A percentile compares a stretch with the other conserved stretches of the same genome.
These are phyloP conservation scores for Anolis sagrei DNA, from an alignment of 2,113 vertebrate genomes.

Conservation along the genomic window DNA sequence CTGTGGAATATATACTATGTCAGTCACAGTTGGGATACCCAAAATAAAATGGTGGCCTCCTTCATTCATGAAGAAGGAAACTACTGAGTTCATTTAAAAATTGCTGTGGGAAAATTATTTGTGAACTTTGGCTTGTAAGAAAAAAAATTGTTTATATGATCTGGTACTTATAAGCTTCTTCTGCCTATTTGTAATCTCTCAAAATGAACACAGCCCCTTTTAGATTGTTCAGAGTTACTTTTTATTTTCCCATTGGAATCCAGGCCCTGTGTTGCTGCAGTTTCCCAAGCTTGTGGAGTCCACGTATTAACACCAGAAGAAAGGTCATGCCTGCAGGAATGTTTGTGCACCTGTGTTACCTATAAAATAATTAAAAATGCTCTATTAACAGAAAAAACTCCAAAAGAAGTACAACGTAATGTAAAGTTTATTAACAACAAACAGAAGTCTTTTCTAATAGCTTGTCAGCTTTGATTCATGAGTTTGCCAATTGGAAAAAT, in stretches of 20 bases:
- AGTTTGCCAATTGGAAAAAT: neutral
- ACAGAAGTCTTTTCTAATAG: neutral
- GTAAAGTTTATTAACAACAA: neutral
- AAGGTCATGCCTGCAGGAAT: neutral
- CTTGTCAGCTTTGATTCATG: neutral
- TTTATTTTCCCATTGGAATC: conserved; percentile 20
- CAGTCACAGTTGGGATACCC: neutral
- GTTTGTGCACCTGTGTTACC: neutral
- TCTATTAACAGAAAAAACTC: too few relatives aligned
- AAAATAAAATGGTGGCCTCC: neutral
- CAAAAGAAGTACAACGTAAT: neutral
- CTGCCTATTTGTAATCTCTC: conserved; percentile 22
- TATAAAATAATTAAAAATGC: neutral
- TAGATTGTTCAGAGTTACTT: conserved; percentile 10
- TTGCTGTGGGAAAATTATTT: conserved; percentile 18
- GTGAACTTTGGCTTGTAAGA: conserved; percentile 1
- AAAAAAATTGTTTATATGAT: conserved; percentile 6
- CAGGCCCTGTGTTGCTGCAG: neutral
- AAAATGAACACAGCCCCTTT: neutral
- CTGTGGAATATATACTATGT: neutral
- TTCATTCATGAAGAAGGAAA: conserved; percentile 4
- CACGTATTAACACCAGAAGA: conserved; percentile 1
- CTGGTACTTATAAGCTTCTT: conserved; percentile 8
- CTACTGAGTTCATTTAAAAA: neutral
- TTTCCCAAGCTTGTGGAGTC: neutral